Evolutionary conservation across 2,888 invertebrate species (phyloP).

Genomic region (Trachelus tabidus): DNA sequence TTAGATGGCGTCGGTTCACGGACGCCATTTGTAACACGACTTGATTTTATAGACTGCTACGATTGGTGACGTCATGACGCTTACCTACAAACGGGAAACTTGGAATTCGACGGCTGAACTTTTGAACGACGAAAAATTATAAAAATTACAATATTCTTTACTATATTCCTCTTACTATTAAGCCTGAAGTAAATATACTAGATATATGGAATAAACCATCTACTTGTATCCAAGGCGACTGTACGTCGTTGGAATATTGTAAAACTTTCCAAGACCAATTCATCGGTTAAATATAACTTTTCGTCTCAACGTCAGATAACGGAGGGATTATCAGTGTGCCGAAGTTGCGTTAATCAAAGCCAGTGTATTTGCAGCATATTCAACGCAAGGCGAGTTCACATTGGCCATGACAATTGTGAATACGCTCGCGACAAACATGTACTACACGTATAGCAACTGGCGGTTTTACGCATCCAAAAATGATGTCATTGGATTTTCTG

Average conservation of each 20-base stretch:
- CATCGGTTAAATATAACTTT: background rate
- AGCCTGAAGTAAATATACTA: background rate
- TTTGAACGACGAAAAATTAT: background rate
- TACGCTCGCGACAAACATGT: background rate
- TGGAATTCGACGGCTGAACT: background rate
- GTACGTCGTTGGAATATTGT: background rate
- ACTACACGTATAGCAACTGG: background rate
- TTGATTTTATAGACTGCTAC: constrained; percentile 5
- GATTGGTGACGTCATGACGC: constrained; percentile 4
- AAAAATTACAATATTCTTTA: background rate
- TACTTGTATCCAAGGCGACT: background rate
- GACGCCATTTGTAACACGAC: constrained; percentile 45
- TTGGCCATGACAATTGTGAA: background rate
- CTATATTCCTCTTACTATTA: background rate
- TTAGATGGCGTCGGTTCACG: constrained; percentile 65
- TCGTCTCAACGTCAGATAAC: constrained; percentile 25
- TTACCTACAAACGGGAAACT: background rate
- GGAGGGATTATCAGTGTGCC: constrained; percentile 43
- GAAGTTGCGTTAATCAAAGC: constrained; percentile 27
- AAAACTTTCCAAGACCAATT: background rate
- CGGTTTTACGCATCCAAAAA: background rate
- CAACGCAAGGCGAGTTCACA: background rate
- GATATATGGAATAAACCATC: background rate
- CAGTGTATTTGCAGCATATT: background rate
- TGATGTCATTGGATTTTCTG: background rate